These are phyloP conservation scores for Dallia pectoralis DNA, from an alignment of 2,797 vertebrate species.

Conservation along the genomic window DNA sequence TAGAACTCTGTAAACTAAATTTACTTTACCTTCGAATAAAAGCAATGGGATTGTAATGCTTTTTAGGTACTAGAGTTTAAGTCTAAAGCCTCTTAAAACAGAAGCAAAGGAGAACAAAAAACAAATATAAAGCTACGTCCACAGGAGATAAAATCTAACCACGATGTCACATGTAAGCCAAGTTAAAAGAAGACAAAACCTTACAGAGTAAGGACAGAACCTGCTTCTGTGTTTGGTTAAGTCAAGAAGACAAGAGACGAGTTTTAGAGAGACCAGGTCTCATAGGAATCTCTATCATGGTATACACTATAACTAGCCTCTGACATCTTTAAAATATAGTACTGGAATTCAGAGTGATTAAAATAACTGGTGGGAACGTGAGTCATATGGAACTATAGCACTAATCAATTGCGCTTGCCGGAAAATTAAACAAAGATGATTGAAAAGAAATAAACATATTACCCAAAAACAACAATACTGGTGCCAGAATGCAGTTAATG, in stretches of 20 bases:
- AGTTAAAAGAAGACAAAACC: not conserved
- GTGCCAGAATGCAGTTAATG: not conserved
- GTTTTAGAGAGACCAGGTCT: not conserved
- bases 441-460: no score
- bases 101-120: constrained; percentile 50
- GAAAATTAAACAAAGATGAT: not conserved
- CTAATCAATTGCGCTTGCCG: not conserved
- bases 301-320: not conserved
- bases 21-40: constrained; percentile 10
- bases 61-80: constrained; percentile 30
- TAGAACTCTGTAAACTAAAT: not conserved
- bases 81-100: constrained; percentile 67
- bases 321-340: not conserved
- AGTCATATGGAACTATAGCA: not conserved
- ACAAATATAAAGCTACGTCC: constrained; percentile 28
- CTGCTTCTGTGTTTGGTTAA: not conserved
- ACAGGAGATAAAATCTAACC: constrained; percentile 27
- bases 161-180: constrained; percentile 10
- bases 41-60: constrained; percentile 14
- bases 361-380: not conserved
- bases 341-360: not conserved
- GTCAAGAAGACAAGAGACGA: not conserved
- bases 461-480: no score
- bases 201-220: not conserved
- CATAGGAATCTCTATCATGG: not conserved